Conservation (phyloP, 2,113 vertebrate species). For the Chaetodon auriga region DNA sequence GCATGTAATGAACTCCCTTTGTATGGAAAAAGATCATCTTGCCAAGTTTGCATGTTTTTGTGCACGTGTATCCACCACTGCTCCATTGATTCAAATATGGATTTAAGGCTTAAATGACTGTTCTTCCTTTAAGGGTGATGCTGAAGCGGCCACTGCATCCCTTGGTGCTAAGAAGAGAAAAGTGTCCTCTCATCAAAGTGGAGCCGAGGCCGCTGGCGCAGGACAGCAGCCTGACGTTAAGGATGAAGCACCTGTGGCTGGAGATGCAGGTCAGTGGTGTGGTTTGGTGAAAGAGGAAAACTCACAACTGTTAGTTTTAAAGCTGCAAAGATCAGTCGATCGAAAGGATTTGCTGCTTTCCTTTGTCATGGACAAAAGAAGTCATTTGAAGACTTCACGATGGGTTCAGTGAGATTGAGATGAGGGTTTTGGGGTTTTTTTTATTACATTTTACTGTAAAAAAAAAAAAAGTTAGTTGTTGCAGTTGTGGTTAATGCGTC, state of each 20-base stretch:
- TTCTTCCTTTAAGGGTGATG: constrained; percentile 38
- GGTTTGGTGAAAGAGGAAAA: neutral
- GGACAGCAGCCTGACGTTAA: constrained; percentile 14
- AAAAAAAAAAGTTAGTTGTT: too few species aligned
- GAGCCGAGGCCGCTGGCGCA: neutral
- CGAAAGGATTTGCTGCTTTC: too few species aligned
- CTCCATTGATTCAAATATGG: neutral
- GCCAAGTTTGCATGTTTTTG: neutral
- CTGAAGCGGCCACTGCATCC: neutral
- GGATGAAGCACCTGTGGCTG: constrained; percentile 22
- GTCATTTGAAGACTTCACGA: too few species aligned
- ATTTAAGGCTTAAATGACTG: neutral
- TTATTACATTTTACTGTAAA: too few species aligned
- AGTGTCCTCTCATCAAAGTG: constrained; percentile 47
- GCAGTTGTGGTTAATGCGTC: neutral
- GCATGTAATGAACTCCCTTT: neutral
- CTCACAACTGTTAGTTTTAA: too few species aligned
- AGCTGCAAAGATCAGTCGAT: too few species aligned
- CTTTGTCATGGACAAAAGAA: too few species aligned
- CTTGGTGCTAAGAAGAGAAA: constrained; percentile 71
- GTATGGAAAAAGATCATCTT: too few species aligned
- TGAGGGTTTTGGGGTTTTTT: too few species aligned
- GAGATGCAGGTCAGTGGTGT: constrained; percentile 41
- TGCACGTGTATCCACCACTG: neutral
- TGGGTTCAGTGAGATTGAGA: too few species aligned